phyloP scores from a whole-genome alignment of 1,140 invertebrate species.

The Achroia grisella region DNA sequence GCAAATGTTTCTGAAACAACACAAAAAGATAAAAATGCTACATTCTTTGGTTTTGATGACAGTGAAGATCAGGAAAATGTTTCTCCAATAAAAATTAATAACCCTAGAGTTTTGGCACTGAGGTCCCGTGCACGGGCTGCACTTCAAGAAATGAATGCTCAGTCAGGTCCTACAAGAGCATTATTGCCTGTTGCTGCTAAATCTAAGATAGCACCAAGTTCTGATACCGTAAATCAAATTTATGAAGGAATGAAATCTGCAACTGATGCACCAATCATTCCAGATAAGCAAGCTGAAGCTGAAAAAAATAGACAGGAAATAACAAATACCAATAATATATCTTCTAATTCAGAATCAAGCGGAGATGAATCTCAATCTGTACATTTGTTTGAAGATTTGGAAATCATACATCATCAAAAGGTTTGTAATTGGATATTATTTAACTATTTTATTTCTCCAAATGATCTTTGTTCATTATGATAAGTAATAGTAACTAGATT shows the following conservation, averaged over 20 bases:
- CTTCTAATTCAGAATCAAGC: conserved; percentile 7
- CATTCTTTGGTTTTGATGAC: conserved; percentile 65
- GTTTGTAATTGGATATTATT: conserved; percentile 12
- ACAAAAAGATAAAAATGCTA: conserved; percentile 33
- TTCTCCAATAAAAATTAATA: conserved; percentile 37
- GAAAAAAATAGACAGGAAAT: background rate
- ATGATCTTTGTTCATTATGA: too few species aligned
- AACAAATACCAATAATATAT: conserved; percentile 7
- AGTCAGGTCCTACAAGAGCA: conserved; percentile 32
- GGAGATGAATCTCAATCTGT: conserved; percentile 45
- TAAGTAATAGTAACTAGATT: too few species aligned
- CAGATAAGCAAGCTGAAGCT: conserved; percentile 17
- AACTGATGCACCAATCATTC: conserved; percentile 39
- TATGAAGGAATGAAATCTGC: conserved; percentile 44
- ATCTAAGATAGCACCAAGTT: conserved; percentile 27
- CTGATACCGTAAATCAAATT: conserved; percentile 32
- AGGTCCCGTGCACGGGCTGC: conserved; percentile 33
- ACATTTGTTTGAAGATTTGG: conserved; percentile 64
- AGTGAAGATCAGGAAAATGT: conserved; percentile 56
- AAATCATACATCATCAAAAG: conserved; percentile 54
- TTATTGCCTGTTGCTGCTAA: conserved; percentile 32
- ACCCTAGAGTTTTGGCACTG: conserved; percentile 20
- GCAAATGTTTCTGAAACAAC: conserved; percentile 18
- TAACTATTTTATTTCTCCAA: too few species aligned
- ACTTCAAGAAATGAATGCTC: conserved; percentile 44